Conservation (phyloP, 92 coral and sea anemone species). For the Nematostella vectensis region DNA sequence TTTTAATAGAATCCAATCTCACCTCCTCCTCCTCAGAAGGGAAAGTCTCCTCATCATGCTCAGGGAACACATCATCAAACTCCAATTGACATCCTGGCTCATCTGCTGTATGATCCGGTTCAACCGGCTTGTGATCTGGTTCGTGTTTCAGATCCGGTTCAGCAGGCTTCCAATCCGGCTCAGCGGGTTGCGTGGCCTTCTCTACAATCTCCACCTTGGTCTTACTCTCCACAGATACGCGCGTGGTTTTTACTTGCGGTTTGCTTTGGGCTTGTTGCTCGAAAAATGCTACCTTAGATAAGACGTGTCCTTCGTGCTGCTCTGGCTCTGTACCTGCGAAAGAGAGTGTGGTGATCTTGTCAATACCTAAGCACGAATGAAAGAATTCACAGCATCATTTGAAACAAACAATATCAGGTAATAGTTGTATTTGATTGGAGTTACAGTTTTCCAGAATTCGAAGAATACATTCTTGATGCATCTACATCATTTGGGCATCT, state of each 20-base stretch:
- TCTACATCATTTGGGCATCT: too few species aligned
- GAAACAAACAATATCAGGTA: too few species aligned
- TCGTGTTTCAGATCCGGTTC: slow-evolving; percentile 42
- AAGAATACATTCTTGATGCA: too few species aligned
- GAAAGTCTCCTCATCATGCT: slow-evolving; percentile 63
- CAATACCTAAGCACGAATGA: too few species aligned
- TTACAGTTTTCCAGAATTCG: too few species aligned
- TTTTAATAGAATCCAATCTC: too few species aligned
- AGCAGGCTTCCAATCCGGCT: slow-evolving; percentile 10
- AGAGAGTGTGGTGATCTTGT: background rate
- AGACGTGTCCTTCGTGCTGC: slow-evolving; percentile 43
- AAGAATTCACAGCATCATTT: too few species aligned
- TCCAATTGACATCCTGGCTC: slow-evolving; percentile 67
- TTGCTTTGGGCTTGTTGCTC: slow-evolving; percentile 29
- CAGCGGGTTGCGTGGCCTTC: slow-evolving; percentile 4
- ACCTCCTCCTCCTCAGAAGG: slow-evolving; percentile 49
- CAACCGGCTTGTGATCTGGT: slow-evolving; percentile 28
- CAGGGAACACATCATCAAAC: slow-evolving; percentile 80
- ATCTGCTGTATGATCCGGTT: slow-evolving; percentile 45
- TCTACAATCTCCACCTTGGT: slow-evolving; percentile 13
- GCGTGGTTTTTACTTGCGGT: slow-evolving; percentile 1
- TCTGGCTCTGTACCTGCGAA: slow-evolving; percentile 53
- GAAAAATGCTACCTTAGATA: slow-evolving; percentile 53
- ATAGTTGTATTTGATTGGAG: too few species aligned
- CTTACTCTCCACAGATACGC: slow-evolving; percentile 10